Evolutionary conservation across 2,113 vertebrate genomes (phyloP).

Genomic region (Cyanistes caeruleus): DNA sequence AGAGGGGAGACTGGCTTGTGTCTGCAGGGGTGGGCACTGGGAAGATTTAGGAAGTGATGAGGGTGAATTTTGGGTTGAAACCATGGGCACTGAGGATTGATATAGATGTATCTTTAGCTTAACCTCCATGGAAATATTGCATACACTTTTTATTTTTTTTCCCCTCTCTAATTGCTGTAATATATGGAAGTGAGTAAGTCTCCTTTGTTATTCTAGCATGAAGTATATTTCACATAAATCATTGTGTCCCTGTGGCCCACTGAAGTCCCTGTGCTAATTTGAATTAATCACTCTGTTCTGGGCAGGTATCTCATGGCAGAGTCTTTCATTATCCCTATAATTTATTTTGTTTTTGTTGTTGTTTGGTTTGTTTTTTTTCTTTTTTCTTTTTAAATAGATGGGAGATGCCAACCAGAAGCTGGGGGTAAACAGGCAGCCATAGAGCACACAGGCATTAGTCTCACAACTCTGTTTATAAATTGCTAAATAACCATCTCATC

Average conservation of each 20-base stretch:
- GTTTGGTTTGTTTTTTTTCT: neutral
- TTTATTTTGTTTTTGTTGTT: neutral
- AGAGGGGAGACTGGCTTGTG: neutral
- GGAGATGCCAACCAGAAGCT: neutral
- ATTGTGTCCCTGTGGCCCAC: neutral
- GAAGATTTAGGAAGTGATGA: neutral
- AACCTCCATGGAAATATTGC: neutral
- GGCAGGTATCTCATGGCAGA: conserved; percentile 15
- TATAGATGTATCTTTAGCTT: neutral
- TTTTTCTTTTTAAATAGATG: neutral
- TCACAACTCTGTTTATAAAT: neutral
- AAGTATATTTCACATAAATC: conserved; percentile 46
- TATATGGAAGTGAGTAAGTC: conserved; percentile 6
- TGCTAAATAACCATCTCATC: neutral
- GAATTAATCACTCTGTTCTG: conserved; percentile 37
- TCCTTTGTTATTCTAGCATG: conserved; percentile 52
- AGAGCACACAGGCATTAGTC: neutral
- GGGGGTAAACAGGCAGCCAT: neutral
- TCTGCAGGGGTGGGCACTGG: neutral
- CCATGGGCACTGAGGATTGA: neutral
- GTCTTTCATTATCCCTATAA: conserved; percentile 9
- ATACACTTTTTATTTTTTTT: neutral
- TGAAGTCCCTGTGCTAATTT: conserved; percentile 38
- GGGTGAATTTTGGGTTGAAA: neutral
- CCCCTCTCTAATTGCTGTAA: neutral